Conservation (phyloP, 2,888 invertebrate species). For the Rambutsinella grinnellia region DNA sequence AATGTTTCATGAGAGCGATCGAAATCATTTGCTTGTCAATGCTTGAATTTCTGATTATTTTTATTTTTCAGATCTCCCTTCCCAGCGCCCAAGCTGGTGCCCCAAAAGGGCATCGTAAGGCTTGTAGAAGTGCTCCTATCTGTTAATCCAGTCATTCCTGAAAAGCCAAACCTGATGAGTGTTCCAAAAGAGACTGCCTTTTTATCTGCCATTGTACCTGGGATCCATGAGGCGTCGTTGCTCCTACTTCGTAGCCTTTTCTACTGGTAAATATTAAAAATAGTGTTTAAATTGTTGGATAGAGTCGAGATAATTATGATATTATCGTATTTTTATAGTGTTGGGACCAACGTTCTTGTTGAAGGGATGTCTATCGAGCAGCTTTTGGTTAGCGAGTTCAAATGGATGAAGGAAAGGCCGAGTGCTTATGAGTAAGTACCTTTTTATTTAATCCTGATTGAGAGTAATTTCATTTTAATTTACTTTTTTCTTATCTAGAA, state of each 20-base stretch:
- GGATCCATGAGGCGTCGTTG: conserved; percentile 45
- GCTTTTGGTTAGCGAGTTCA: conserved; percentile 48
- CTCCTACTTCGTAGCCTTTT: conserved; percentile 39
- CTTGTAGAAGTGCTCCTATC: conserved; percentile 34
- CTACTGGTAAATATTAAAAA: conserved; percentile 48
- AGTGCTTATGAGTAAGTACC: conserved; percentile 53
- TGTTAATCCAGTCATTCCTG: conserved; percentile 47
- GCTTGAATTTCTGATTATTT: conserved; percentile 10
- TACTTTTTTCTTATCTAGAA: conserved; percentile 36
- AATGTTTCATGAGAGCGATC: not conserved
- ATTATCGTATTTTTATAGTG: conserved; percentile 38
- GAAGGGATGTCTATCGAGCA: conserved; percentile 51
- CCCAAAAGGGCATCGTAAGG: conserved; percentile 49
- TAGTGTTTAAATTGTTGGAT: too few species aligned
- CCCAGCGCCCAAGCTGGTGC: conserved; percentile 60
- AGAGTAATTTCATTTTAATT: not conserved
- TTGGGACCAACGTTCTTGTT: conserved; percentile 51
- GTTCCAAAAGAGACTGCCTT: conserved; percentile 50
- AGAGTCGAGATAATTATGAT: too few species aligned
- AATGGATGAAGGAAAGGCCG: conserved; percentile 49
- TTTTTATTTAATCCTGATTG: too few species aligned
- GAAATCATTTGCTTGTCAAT: not conserved
- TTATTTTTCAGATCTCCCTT: conserved; percentile 53
- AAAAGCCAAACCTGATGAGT: conserved; percentile 6
- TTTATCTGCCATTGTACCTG: conserved; percentile 50